Base-by-base conservation (phyloP, 2,888 invertebrate genomes). In the Papilio gigon region DNA sequence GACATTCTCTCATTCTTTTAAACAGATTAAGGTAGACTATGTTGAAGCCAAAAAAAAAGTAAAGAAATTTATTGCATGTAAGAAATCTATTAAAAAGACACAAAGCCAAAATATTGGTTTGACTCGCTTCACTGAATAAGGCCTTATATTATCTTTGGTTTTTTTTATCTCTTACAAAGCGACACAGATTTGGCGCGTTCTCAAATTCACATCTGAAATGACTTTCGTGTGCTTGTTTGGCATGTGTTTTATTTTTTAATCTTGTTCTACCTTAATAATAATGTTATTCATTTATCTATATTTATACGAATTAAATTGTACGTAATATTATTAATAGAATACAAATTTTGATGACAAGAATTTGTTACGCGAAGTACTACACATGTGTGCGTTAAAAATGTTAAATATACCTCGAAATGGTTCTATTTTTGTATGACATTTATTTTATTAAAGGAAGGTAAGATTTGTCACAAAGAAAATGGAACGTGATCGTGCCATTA, bases 401-500 rank as follows among this genome's bases (percentile, higher is more conserved):
- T 53, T 27, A 25, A 25, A 53, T 30, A n/a, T 17, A 17, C 9
- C 9, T 30, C 2, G 4, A 56, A 30, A 1, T 14, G 2, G 3
- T 17, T 30, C 30, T 53, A 27, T n/a, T 47, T 47, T 47, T 42
- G 42, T 42, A 42, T 17, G n/a, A 53, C 4, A n/a, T 59, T 37
- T 59, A 40, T 44, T 65, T 58, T 47, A 9, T 14, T 35, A 47
- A 66, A 44, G n/a, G 37, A 67, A 61, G 2, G 22, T n/a, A 20
- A 30, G 17, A 27, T 61, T 53, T 61, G 50, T 67, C 30, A 60
- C 50, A 67, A 67, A 61, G 60, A 60, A 37, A 59, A 20, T 37
- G 59, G 40, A 40, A 64, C 27, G 37, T 56, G 47, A 64, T 44
- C 47, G 59, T 62, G 35, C 62, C 64, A 44, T 68, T 64, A 68